These are phyloP conservation scores for Phenganax marumi DNA, from an alignment of 92 coral and sea anemone genomes.

Conservation along the genomic window DNA sequence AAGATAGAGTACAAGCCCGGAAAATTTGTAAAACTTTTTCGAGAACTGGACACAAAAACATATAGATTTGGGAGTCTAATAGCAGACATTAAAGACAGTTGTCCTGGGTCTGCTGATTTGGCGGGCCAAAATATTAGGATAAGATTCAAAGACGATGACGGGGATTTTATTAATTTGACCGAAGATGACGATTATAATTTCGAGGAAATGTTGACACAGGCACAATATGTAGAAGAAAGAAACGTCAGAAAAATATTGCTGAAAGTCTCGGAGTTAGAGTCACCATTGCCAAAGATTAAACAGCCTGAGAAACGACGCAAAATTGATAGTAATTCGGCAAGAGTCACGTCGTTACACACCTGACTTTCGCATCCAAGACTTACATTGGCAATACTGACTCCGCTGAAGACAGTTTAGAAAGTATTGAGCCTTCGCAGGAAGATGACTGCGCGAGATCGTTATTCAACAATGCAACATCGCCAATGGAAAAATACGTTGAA, in stretches of 20 bases:
- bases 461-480: neutral
- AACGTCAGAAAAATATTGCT: conserved; percentile 46
- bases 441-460: neutral
- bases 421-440: too few species aligned
- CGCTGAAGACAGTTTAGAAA: too few species aligned
- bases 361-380: too few species aligned
- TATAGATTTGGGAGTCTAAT: neutral
- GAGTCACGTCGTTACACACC: too few species aligned
- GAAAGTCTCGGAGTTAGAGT: conserved; percentile 58
- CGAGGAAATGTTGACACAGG: conserved; percentile 52
- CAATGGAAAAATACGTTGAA: neutral
- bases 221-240: conserved; percentile 48
- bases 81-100: neutral
- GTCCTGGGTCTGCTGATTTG: conserved; percentile 34
- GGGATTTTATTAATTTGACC: conserved; percentile 48
- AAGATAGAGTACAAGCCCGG: conserved; percentile 1
- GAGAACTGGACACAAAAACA: neutral
- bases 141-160: conserved; percentile 61
- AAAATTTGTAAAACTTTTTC: neutral
- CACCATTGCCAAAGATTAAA: neutral
- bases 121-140: conserved; percentile 43
- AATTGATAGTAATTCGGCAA: neutral
- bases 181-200: conserved; percentile 51
- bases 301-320: neutral
- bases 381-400: too few species aligned